Conservation (phyloP, 2,113 vertebrate genomes). For the Ursus arctos region DNA sequence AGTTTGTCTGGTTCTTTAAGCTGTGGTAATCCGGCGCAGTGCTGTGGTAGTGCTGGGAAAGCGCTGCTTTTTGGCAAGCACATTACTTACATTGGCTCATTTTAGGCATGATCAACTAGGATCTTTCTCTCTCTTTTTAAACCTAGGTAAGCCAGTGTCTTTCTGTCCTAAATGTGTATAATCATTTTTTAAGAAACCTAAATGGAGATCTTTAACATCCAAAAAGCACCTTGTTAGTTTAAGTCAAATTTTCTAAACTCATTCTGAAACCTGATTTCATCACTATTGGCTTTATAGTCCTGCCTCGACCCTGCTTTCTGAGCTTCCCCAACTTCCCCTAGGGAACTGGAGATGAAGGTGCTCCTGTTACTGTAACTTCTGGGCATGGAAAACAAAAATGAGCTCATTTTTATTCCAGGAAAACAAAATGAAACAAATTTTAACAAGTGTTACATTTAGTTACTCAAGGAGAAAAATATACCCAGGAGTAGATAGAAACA, state of each 20-base stretch:
- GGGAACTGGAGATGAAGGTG: background rate
- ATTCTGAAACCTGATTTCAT: background rate
- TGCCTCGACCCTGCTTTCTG: background rate
- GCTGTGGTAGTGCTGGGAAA: background rate
- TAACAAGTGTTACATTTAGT: background rate
- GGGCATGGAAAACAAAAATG: background rate
- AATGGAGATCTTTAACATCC: background rate
- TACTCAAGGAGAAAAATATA: conserved; percentile 3
- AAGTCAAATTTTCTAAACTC: background rate
- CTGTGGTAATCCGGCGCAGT: background rate
- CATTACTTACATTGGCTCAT: background rate
- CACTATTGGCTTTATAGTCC: background rate
- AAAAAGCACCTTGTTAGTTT: conserved; percentile 28
- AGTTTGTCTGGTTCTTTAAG: background rate
- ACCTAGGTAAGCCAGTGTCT: background rate
- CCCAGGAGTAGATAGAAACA: background rate
- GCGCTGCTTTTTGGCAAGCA: background rate
- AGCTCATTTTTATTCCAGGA: background rate
- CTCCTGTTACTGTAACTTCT: background rate
- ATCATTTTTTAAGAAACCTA: background rate
- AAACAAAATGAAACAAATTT: background rate
- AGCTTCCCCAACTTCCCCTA: background rate
- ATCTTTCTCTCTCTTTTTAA: background rate
- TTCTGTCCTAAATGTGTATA: background rate
- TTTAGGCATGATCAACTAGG: background rate